Evolutionary conservation across 1,140 invertebrate genomes (phyloP).

Genomic region (Bombus polaris): DNA sequence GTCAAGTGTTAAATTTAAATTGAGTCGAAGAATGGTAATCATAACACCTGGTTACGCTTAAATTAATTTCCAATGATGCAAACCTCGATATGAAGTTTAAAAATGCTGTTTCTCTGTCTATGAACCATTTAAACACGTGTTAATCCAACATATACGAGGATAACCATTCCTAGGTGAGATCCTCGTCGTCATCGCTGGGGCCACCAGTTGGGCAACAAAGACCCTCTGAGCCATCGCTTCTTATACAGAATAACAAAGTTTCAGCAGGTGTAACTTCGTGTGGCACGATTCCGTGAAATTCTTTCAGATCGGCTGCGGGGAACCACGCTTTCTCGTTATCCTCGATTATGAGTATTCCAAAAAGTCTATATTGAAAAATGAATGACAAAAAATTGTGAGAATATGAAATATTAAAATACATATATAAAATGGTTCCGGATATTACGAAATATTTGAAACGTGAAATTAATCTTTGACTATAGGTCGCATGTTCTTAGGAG

Average conservation of each 20-base stretch:
- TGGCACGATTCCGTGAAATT: slow-evolving; percentile 92
- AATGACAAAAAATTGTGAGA: not conserved
- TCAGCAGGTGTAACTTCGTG: slow-evolving; percentile 91
- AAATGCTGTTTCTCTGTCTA: slow-evolving; percentile 47
- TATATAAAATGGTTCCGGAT: not conserved
- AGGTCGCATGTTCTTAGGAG: too few species aligned
- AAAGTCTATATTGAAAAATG: slow-evolving; percentile 83
- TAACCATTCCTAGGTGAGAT: slow-evolving; percentile 76
- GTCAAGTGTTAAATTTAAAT: not conserved
- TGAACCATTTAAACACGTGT: slow-evolving; percentile 47
- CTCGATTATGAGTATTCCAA: slow-evolving; percentile 91
- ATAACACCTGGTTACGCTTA: not conserved
- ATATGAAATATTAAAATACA: too few species aligned
- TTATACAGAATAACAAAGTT: slow-evolving; percentile 91
- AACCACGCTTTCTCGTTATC: slow-evolving; percentile 96
- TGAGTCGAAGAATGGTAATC: not conserved
- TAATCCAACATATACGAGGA: slow-evolving; percentile 36
- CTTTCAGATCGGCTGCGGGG: slow-evolving; percentile 92
- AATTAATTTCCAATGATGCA: not conserved
- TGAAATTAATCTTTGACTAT: too few species aligned
- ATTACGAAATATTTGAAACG: not conserved
- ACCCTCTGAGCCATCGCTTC: slow-evolving; percentile 91
- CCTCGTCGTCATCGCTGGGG: slow-evolving; percentile 84
- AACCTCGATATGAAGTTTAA: not conserved
- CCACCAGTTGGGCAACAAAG: slow-evolving; percentile 90